A percentile compares a stretch with the other conserved stretches of the same genome.
phyloP scores from a whole-genome alignment of 1,140 invertebrate species.

The Akabosia matsudoensis region DNA sequence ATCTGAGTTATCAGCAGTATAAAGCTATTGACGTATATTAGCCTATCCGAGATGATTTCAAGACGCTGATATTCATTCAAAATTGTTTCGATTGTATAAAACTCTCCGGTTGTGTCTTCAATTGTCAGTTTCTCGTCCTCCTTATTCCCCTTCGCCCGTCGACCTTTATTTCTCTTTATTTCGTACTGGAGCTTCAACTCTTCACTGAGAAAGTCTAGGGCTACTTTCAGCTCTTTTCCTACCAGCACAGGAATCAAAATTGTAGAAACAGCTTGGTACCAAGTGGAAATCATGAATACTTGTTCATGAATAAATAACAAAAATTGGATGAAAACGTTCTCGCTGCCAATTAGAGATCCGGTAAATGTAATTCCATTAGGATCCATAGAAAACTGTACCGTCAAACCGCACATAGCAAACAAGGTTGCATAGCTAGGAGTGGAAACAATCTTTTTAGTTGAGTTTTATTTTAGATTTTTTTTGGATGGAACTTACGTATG shows the following conservation, averaged over 20 bases:
- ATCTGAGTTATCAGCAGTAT: background rate
- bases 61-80: background rate
- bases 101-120: no score
- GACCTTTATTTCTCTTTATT: no score
- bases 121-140: no score
- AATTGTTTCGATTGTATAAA: background rate
- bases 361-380: background rate
- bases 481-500: background rate
- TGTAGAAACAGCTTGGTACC: background rate
- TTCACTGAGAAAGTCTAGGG: background rate
- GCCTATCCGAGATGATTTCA: background rate
- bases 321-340: background rate
- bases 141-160: no score
- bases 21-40: background rate
- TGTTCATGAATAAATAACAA: background rate
- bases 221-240: background rate
- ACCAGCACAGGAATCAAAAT: constrained; percentile 2
- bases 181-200: background rate
- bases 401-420: background rate
- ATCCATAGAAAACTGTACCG: background rate
- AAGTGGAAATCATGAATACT: background rate
- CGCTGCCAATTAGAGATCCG: background rate
- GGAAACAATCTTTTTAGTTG: background rate
- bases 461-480: no score
- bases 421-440: background rate